These are phyloP conservation scores for Parazoanthus darwini DNA, from an alignment of 92 coral and sea anemone species.

Conservation along the genomic window DNA sequence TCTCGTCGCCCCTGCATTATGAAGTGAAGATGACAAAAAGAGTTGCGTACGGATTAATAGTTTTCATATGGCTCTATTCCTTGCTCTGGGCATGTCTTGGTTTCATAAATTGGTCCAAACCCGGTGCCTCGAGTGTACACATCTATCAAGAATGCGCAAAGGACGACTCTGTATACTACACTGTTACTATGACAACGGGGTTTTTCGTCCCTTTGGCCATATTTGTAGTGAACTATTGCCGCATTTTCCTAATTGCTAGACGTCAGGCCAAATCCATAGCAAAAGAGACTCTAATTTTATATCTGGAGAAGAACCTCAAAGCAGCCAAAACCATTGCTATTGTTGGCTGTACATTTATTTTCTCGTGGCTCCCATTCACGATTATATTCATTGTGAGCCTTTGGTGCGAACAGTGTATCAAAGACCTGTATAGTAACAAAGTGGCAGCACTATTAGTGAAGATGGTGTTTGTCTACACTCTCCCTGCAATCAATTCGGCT, in stretches of 20 bases:
- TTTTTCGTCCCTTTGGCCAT: constrained; percentile 15
- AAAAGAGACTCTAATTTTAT: background rate
- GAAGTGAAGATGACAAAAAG: constrained; percentile 29
- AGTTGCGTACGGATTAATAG: constrained; percentile 18
- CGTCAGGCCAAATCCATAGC: constrained; percentile 27
- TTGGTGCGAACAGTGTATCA: constrained; percentile 29
- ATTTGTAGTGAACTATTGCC: constrained; percentile 37
- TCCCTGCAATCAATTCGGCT: constrained; percentile 41
- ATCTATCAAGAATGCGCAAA: constrained; percentile 25
- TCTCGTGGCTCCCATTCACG: constrained; percentile 32
- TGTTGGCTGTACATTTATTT: constrained; percentile 33
- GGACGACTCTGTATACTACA: constrained; percentile 15
- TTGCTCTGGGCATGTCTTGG: constrained; percentile 32
- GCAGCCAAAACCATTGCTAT: constrained; percentile 37
- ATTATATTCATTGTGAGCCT: constrained; percentile 11
- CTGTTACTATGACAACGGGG: constrained; percentile 25
- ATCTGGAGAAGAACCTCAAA: constrained; percentile 19
- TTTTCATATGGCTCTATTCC: constrained; percentile 22
- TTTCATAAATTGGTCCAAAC: constrained; percentile 29
- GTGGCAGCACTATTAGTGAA: constrained; percentile 21
- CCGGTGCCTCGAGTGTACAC: constrained; percentile 22
- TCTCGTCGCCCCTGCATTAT: constrained; percentile 31
- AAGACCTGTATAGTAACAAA: constrained; percentile 3
- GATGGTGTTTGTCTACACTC: constrained; percentile 42
- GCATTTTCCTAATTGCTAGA: constrained; percentile 22